Evolutionary conservation across 2,113 vertebrate genomes (phyloP).

Genomic region (Myrmophylax atrothorax): DNA sequence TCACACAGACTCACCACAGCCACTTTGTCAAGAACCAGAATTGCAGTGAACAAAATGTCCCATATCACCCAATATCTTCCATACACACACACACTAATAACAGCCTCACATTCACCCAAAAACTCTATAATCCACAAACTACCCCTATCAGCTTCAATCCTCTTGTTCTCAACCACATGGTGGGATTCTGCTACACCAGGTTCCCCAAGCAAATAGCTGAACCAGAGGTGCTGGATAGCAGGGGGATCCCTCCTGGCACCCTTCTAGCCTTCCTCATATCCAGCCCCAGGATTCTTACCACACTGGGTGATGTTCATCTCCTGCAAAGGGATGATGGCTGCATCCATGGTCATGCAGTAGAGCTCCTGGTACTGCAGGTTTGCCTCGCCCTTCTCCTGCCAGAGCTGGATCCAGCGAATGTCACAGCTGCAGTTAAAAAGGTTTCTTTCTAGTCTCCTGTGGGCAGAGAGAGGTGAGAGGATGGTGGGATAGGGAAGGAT

Average conservation of each 20-base stretch:
- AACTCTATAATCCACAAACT: background rate
- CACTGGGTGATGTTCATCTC: slow-evolving; percentile 94
- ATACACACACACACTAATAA: background rate
- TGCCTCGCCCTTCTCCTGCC: slow-evolving; percentile 91
- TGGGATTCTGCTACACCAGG: background rate
- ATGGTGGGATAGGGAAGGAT: background rate
- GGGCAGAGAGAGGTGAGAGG: background rate
- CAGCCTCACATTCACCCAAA: background rate
- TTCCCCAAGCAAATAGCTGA: background rate
- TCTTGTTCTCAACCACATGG: background rate
- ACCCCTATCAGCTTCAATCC: background rate
- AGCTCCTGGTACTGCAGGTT: slow-evolving; percentile 86
- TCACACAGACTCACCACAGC: background rate
- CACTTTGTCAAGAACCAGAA: background rate
- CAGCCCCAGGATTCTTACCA: slow-evolving; percentile 74
- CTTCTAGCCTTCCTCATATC: fast-evolving
- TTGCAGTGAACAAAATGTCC: background rate
- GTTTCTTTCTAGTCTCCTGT: slow-evolving; percentile 89
- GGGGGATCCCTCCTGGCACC: background rate
- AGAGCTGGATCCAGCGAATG: slow-evolving; percentile 98
- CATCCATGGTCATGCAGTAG: slow-evolving; percentile 84
- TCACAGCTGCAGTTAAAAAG: slow-evolving; percentile 94
- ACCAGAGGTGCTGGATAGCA: too few relatives aligned
- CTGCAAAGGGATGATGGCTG: slow-evolving; percentile 80
- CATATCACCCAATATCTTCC: background rate